Conservation (phyloP, 2,113 vertebrate species). For the Fulmarus glacialis region DNA sequence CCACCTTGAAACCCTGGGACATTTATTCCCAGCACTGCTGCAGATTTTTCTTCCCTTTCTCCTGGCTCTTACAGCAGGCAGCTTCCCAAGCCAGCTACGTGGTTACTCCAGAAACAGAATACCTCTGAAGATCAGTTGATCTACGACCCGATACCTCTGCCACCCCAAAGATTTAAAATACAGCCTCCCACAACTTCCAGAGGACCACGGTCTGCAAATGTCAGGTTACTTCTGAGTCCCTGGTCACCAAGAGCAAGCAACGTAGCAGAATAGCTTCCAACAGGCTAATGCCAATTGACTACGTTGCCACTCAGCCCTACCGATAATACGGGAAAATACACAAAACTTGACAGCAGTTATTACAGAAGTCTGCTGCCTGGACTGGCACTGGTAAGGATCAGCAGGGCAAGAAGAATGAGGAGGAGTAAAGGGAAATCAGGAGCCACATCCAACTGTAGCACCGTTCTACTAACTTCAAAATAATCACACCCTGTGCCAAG, state of each 20-base stretch:
- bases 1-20: conserved; percentile 32
- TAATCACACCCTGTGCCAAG: not conserved
- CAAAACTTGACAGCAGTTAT: conserved; percentile 43
- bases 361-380: conserved; percentile 18
- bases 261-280: not conserved
- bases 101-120: not conserved
- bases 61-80: not conserved
- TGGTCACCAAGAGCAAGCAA: not conserved
- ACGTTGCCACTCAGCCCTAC: not conserved
- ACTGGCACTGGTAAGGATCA: not conserved
- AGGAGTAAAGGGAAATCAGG: not conserved
- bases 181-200: not conserved
- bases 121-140: not conserved
- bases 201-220: not conserved
- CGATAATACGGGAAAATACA: conserved; percentile 34
- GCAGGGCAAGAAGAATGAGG: not conserved
- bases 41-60: conserved; percentile 6
- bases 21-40: conserved; percentile 63
- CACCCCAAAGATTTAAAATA: not conserved
- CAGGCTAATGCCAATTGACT: conserved; percentile 33
- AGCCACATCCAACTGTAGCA: not conserved
- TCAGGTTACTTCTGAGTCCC: not conserved
- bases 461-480: not conserved
- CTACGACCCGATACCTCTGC: accelerated
- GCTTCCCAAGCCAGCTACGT: not conserved